These are phyloP conservation scores for Gephyroberyx darwinii DNA, from an alignment of 2,797 vertebrate genomes.

Conservation along the genomic window DNA sequence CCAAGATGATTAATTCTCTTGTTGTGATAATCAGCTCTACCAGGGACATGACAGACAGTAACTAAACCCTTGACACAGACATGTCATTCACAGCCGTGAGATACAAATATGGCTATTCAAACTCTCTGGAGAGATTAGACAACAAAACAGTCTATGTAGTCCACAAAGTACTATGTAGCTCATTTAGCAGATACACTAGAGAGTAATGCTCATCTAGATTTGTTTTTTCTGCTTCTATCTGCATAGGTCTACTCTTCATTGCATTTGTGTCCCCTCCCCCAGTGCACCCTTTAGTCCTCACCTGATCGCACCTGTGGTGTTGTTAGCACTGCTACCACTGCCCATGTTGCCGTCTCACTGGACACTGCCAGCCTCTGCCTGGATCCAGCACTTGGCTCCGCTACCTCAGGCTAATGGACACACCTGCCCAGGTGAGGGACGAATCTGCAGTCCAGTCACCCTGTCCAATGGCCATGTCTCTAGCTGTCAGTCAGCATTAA, in stretches of 20 bases:
- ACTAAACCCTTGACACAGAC: slow-evolving; percentile 24
- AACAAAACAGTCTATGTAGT: background rate
- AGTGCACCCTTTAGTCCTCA: slow-evolving; percentile 56
- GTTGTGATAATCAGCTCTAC: slow-evolving; percentile 45
- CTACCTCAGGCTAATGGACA: slow-evolving; percentile 41
- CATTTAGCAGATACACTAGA: background rate
- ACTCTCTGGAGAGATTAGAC: background rate
- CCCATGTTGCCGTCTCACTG: slow-evolving; percentile 72
- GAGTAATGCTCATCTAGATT: background rate
- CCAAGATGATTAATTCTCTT: slow-evolving; percentile 19
- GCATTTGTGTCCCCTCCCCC: background rate
- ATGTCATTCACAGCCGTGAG: background rate
- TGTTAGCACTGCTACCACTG: slow-evolving; percentile 75
- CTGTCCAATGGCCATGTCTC: slow-evolving; percentile 30
- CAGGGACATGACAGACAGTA: slow-evolving; percentile 1
- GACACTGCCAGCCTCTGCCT: slow-evolving; percentile 43
- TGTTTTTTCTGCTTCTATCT: slow-evolving; percentile 7
- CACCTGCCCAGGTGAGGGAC: slow-evolving; percentile 69
- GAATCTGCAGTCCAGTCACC: slow-evolving; percentile 53
- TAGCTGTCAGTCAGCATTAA: slow-evolving; percentile 73
- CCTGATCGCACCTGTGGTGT: slow-evolving; percentile 61
- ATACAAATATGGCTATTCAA: slow-evolving; percentile 10
- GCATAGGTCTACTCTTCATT: background rate
- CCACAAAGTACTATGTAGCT: background rate
- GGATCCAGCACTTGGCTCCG: slow-evolving; percentile 37